These are phyloP conservation scores for Cochlearius cochlearius DNA, from an alignment of 2,113 vertebrate genomes.

Conservation along the genomic window DNA sequence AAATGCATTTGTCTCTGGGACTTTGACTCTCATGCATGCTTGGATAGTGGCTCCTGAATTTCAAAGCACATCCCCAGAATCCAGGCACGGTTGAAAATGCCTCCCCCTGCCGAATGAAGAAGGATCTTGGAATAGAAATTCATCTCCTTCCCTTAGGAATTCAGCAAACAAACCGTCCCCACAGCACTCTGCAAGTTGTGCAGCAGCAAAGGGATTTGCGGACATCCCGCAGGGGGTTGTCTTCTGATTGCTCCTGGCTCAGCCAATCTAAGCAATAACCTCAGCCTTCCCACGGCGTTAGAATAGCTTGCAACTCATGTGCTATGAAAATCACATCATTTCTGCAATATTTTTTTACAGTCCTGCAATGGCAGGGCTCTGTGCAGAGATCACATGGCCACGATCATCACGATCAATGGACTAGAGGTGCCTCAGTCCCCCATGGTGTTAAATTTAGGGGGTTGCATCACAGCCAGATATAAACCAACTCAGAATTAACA, in stretches of 20 bases:
- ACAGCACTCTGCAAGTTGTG: neutral
- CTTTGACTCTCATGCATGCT: neutral
- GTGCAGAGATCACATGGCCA: fast-evolving
- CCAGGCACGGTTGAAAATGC: neutral
- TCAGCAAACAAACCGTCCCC: neutral
- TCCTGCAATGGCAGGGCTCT: neutral
- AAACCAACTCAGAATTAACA: neutral
- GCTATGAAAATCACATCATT: neutral
- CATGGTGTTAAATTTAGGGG: neutral
- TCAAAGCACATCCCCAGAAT: neutral
- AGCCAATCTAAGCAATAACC: neutral
- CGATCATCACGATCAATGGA: neutral
- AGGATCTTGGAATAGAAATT: neutral
- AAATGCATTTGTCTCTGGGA: neutral
- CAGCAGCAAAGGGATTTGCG: neutral
- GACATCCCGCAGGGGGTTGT: neutral
- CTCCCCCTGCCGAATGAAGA: neutral
- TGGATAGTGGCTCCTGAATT: neutral
- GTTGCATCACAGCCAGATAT: neutral
- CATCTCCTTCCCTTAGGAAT: neutral
- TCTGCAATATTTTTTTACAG: neutral
- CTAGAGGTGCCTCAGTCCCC: neutral
- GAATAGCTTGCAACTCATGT: neutral
- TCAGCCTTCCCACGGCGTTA: neutral
- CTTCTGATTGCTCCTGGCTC: neutral